Conservation (phyloP, 2,888 invertebrate species). For the Mimas tiliae region DNA sequence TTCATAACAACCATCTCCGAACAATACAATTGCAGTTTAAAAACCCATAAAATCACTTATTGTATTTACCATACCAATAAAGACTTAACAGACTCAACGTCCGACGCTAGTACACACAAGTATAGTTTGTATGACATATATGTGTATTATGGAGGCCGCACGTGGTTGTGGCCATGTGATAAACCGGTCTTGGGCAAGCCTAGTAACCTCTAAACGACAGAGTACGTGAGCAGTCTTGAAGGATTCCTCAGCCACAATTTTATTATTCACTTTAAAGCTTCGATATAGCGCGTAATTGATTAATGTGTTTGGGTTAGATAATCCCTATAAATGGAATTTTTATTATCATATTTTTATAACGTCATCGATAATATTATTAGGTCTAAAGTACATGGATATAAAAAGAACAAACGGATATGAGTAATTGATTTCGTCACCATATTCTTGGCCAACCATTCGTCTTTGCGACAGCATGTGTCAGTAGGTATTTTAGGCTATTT, state of each 20-base stretch:
- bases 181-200: slow-evolving; percentile 79
- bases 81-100: slow-evolving; percentile 40
- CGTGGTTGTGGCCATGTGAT: slow-evolving; percentile 80
- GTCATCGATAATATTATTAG: not conserved
- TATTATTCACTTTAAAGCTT: slow-evolving; percentile 51
- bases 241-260: slow-evolving; percentile 64
- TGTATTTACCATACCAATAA: slow-evolving; percentile 37
- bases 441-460: too few species aligned
- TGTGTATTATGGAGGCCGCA: slow-evolving; percentile 73
- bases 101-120: slow-evolving; percentile 26
- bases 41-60: slow-evolving; percentile 47
- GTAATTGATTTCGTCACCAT: too few species aligned
- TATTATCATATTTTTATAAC: slow-evolving; percentile 4
- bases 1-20: slow-evolving; percentile 23
- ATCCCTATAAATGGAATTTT: slow-evolving; percentile 3
- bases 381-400: not conserved
- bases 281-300: slow-evolving; percentile 23
- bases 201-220: slow-evolving; percentile 83
- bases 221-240: slow-evolving; percentile 61
- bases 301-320: slow-evolving; percentile 24
- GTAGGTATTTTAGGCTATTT: too few species aligned
- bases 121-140: slow-evolving; percentile 31
- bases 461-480: too few species aligned
- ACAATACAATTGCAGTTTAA: slow-evolving; percentile 40
- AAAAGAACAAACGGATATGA: too few species aligned